Percentiles rank a stretch among this genome's conserved stretches.
Conservation (phyloP, 2,797 vertebrate genomes). For the Melanotaenia nigrans region DNA sequence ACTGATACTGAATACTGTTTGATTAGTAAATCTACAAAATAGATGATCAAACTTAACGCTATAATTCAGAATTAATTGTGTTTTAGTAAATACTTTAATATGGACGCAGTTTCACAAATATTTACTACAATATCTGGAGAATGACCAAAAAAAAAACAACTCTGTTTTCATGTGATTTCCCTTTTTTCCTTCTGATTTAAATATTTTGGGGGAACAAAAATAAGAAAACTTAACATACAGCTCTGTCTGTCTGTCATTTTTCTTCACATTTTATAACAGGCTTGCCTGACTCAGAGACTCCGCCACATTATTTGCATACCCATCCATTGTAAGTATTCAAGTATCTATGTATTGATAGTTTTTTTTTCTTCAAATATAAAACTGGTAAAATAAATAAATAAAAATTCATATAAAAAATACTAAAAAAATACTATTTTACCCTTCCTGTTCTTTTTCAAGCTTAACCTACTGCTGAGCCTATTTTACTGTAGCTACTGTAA, state of each 20-base stretch:
- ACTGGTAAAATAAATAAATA: not conserved
- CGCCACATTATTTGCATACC: not conserved
- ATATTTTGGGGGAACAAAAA: conserved; percentile 12
- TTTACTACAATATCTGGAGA: not conserved
- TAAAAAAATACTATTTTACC: not conserved
- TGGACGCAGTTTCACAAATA: not conserved
- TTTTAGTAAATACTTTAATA: not conserved
- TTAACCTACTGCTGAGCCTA: no score
- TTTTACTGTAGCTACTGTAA: no score
- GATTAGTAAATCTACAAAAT: conserved; percentile 13
- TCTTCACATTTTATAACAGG: not conserved
- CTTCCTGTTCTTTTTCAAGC: not conserved
- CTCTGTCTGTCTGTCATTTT: conserved; percentile 15
- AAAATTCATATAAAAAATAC: no score
- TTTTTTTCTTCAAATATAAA: conserved; percentile 5
- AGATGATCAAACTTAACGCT: not conserved
- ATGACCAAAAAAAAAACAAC: not conserved
- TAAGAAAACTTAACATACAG: conserved; percentile 5
- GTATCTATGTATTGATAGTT: not conserved
- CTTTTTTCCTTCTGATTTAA: not conserved
- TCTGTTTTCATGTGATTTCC: conserved; percentile 4
- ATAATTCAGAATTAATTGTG: not conserved
- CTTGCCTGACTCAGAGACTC: conserved; percentile 22
- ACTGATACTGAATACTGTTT: conserved; percentile 1
- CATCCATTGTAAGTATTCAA: not conserved